Evolutionary conservation across 2,113 vertebrate species (phyloP).

Genomic region (Pterocles orientalis): DNA sequence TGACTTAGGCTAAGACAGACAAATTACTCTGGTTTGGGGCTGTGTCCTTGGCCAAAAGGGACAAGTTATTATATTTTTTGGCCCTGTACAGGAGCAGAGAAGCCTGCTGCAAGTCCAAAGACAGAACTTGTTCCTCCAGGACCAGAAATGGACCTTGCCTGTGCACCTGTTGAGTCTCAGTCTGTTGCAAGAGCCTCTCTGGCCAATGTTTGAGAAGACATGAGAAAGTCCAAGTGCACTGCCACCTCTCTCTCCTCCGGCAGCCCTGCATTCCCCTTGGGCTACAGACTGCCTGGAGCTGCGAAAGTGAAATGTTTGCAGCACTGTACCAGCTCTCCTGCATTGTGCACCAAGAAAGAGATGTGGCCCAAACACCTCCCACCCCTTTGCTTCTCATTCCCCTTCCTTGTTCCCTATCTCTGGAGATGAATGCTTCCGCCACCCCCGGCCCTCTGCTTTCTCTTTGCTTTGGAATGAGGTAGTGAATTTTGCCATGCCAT

Average conservation of each 20-base stretch:
- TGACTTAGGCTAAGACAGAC: background rate
- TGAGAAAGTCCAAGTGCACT: background rate
- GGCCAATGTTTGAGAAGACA: background rate
- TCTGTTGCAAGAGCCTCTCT: background rate
- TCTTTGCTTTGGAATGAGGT: background rate
- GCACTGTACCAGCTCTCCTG: background rate
- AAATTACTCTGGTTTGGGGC: background rate
- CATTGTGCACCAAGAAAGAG: background rate
- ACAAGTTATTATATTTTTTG: background rate
- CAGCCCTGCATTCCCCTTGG: background rate
- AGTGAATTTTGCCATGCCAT: background rate
- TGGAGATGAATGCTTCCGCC: background rate
- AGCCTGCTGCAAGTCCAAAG: background rate
- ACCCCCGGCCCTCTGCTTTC: background rate
- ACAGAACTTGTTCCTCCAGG: background rate
- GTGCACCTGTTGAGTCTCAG: fast-evolving
- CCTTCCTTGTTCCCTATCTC: background rate
- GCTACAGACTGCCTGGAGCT: background rate
- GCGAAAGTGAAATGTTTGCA: background rate
- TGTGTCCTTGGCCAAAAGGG: background rate
- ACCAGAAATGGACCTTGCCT: background rate
- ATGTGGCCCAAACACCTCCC: background rate
- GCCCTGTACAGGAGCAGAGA: background rate
- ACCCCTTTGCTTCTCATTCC: background rate
- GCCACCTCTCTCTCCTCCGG: background rate